Base-by-base conservation (phyloP, 1,140 invertebrate species). In the Euschistus heros region DNA sequence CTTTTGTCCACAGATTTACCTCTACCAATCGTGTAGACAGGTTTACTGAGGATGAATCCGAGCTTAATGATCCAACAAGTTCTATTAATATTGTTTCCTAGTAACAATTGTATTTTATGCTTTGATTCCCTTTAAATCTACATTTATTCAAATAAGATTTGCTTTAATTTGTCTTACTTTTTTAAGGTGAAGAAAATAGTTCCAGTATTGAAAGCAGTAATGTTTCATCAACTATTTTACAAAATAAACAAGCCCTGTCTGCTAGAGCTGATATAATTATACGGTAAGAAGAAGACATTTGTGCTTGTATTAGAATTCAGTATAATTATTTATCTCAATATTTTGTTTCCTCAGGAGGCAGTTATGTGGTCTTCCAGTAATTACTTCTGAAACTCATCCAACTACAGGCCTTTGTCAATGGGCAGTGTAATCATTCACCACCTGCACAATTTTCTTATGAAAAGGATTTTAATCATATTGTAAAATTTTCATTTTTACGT, bases 201-300 rank as follows among this genome's bases (percentile, higher is more conserved):
- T 64, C 47, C 10, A n/a, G 2, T n/a, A 24, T 15, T 15, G 52
- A 47, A 22, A 33, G 27, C 6, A 46, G 5, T 52, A 13, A 17
- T 27, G 20, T 63, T 33, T 22, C 62, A 13, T 64, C 44, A 52
- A 37, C 3, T 37, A 18, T 59, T 42, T 14, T 46, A 44, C 81
- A 54, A 76, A 81, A 66, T 57, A 71, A 68, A 59, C 62, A 65
- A 61, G 70, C 70, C 22, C 65, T 71, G 8, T 69, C 69, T 14
- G 70, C 70, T 27, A 60, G 70, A 33, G 54, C 67, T n/a, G 70
- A 71, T 57, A 66, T 71, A 20, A 67, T 66, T 30, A 69, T 71
- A 3, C 70, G 70, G 68, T 68, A 57, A 63, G 37, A 44, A 55
- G 15, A 8, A 50, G n/a, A 37, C 10, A 2, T 13, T 1, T 10